phyloP scores from a whole-genome alignment of 2,113 vertebrate species.

The Dicrurus megarhynchus region DNA sequence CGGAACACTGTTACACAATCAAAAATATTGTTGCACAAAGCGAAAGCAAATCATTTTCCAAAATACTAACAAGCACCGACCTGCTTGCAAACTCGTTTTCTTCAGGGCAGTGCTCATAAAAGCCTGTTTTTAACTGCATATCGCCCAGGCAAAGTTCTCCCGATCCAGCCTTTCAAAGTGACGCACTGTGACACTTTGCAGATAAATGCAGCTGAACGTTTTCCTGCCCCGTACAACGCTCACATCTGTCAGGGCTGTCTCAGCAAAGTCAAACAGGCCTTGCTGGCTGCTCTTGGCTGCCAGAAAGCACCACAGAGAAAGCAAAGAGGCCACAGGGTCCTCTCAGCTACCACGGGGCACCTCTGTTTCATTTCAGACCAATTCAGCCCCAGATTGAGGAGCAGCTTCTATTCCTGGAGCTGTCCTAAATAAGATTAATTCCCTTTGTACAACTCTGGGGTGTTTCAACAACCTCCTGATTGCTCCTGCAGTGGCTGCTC shows the following conservation, averaged over 20 bases:
- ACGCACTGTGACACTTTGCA: background rate
- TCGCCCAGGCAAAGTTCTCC: background rate
- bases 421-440: background rate
- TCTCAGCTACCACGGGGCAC: background rate
- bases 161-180: background rate
- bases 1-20: background rate
- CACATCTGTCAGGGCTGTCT: background rate
- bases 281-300: background rate
- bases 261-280: background rate
- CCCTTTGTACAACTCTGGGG: background rate
- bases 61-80: background rate
- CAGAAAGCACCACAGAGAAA: background rate
- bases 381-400: background rate
- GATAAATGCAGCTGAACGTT: background rate
- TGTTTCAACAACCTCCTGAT: background rate
- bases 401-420: background rate
- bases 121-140: background rate
- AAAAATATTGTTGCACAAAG: background rate
- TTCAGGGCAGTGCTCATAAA: background rate
- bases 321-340: background rate
- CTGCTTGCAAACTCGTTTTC: slow-evolving; percentile 10
- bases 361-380: background rate
- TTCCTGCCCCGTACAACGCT: background rate
- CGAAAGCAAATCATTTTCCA: background rate
- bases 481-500: background rate